Evolutionary conservation across 2,888 invertebrate genomes (phyloP).

Genomic region (Phymatocera aterrima): DNA sequence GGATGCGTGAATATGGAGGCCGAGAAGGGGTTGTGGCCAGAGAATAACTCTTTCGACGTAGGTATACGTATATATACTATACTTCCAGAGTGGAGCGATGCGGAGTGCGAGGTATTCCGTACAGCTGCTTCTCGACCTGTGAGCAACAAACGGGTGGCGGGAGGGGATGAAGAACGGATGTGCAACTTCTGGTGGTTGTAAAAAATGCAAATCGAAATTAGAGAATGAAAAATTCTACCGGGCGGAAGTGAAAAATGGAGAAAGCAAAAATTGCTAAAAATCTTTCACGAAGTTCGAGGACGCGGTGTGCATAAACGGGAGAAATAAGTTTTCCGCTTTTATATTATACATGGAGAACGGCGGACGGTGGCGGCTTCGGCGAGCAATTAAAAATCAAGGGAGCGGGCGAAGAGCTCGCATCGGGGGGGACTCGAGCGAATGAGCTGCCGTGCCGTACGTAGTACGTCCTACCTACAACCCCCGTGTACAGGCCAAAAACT

Average conservation of each 20-base stretch:
- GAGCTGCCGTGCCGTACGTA: not conserved
- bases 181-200: no score
- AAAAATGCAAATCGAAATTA: no score
- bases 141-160: not conserved
- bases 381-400: slow-evolving; percentile 29
- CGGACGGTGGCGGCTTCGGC: not conserved
- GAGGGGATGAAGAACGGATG: no score
- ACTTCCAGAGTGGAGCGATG: not conserved
- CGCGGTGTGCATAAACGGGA: not conserved
- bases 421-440: not conserved
- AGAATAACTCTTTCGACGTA: slow-evolving; percentile 24
- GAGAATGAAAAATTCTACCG: no score
- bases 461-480: not conserved
- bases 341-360: not conserved
- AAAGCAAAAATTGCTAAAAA: not conserved
- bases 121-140: not conserved
- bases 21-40: slow-evolving; percentile 35
- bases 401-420: not conserved
- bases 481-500: not conserved
- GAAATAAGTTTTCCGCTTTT: not conserved
- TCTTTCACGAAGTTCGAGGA: no score
- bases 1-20: slow-evolving; percentile 32
- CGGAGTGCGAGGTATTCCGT: not conserved
- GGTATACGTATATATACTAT: not conserved
- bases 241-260: no score